Evolutionary conservation across 2,113 vertebrate genomes (phyloP).

Genomic region (Odocoileus virginianus): DNA sequence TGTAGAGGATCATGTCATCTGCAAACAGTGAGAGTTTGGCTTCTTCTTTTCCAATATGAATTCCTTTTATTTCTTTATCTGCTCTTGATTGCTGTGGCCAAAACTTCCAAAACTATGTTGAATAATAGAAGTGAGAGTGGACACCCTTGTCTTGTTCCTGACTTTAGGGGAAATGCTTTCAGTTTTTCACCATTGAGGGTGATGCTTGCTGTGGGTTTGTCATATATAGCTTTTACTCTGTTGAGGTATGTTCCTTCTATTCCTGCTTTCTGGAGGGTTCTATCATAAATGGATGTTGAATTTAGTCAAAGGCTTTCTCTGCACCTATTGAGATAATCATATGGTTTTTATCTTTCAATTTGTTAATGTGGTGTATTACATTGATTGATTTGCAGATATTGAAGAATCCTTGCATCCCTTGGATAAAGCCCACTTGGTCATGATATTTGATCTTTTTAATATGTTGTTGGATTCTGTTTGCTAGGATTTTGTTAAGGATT

Average conservation of each 20-base stretch:
- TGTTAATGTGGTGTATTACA: not conserved
- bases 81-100: not conserved
- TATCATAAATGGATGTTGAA: not conserved
- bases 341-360: not conserved
- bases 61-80: not conserved
- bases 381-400: not conserved
- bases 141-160: not conserved
- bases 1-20: not conserved
- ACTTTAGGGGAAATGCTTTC: not conserved
- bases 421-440: not conserved
- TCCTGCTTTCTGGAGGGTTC: not conserved
- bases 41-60: not conserved
- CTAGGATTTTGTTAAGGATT: not conserved
- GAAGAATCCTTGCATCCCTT: not conserved
- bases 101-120: not conserved
- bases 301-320: not conserved
- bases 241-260: not conserved
- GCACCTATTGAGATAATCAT: not conserved
- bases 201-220: not conserved
- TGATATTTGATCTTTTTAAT: not conserved
- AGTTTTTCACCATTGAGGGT: not conserved
- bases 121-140: not conserved
- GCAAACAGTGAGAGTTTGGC: not conserved
- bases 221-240: not conserved
- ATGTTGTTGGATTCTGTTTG: not conserved